phyloP scores from a whole-genome alignment of 1,140 invertebrate species.

The Tetragonula clypearis region DNA sequence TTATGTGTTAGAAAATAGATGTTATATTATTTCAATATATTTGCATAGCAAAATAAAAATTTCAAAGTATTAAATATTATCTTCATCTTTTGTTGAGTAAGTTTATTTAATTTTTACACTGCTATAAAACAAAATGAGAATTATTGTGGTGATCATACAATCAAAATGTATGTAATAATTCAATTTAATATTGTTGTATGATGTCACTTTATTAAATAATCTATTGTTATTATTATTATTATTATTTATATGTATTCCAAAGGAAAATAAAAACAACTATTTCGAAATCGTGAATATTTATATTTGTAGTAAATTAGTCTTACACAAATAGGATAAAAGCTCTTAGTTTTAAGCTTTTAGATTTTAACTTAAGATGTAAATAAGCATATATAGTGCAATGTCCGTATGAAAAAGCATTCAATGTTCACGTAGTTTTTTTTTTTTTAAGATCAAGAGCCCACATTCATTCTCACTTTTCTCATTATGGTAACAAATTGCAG shows the following conservation, averaged over 20 bases:
- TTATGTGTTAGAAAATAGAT: constrained; percentile 20
- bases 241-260: constrained; percentile 2
- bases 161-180: neutral
- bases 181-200: neutral
- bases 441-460: constrained; percentile 53
- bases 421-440: constrained; percentile 51
- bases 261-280: constrained; percentile 26
- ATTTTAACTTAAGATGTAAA: constrained; percentile 61
- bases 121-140: neutral
- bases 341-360: constrained; percentile 52
- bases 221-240: neutral
- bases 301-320: constrained; percentile 67
- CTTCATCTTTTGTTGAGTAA: constrained; percentile 16
- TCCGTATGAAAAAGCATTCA: constrained; percentile 60
- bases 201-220: neutral
- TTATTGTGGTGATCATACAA: neutral
- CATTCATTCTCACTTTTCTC: constrained; percentile 58
- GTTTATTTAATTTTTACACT: neutral
- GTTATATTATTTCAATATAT: constrained; percentile 50
- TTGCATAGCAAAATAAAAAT: constrained; percentile 54
- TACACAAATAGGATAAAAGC: constrained; percentile 67
- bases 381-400: constrained; percentile 63
- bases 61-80: constrained; percentile 31
- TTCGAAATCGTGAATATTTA: constrained; percentile 66
- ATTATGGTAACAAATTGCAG: constrained; percentile 68